A percentile compares a stretch with the other conserved stretches of the same genome.
Conservation (phyloP, 1,140 invertebrate genomes). For the Glossosoma conforme region DNA sequence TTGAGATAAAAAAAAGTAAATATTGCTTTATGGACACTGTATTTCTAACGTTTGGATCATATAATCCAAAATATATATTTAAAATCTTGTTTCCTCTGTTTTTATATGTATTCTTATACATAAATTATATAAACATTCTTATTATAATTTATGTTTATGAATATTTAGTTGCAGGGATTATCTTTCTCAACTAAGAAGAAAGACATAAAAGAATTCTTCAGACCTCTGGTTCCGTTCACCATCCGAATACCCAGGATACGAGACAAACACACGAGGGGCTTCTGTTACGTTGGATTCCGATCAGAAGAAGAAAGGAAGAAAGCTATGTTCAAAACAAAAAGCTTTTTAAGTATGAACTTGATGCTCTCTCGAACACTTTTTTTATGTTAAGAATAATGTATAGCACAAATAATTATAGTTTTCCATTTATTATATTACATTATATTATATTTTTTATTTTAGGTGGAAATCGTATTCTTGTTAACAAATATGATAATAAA, state of each 20-base stretch:
- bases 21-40: no score
- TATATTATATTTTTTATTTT: conserved; percentile 28
- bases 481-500: conserved; percentile 59
- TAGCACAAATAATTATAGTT: conserved; percentile 13
- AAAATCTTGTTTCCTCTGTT: neutral
- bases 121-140: no score
- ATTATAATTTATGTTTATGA: no score
- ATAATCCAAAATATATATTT: no score
- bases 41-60: no score
- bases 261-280: conserved; percentile 65
- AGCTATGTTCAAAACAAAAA: conserved; percentile 80
- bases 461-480: conserved; percentile 62
- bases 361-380: neutral
- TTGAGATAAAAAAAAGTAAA: no score
- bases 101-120: no score
- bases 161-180: conserved; percentile 56
- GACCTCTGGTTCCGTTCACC: conserved; percentile 70
- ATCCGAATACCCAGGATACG: conserved; percentile 65
- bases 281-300: conserved; percentile 87
- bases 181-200: conserved; percentile 71
- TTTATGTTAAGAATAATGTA: neutral
- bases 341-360: conserved; percentile 66
- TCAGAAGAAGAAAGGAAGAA: conserved; percentile 76
- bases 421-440: conserved; percentile 6
- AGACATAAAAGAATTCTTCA: conserved; percentile 80